phyloP scores from a whole-genome alignment of 2,888 invertebrate genomes.

The Stramonita haemastoma region DNA sequence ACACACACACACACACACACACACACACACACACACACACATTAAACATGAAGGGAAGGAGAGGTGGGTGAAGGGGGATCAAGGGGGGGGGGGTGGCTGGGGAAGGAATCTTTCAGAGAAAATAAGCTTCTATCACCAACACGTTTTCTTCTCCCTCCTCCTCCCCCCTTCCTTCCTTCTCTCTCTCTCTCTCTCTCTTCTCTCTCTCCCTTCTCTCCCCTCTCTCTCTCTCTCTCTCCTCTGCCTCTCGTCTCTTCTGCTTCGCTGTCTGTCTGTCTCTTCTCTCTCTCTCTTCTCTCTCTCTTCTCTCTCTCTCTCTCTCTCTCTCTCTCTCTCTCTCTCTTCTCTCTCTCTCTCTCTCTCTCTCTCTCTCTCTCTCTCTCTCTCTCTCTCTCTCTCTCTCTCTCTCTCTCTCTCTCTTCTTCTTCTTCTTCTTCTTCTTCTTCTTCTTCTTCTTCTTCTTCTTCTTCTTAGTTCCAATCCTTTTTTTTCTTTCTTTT shows the following conservation, averaged over 20 bases:
- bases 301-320: no score
- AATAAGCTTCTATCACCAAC: neutral
- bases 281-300: no score
- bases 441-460: neutral
- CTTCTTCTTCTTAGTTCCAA: no score
- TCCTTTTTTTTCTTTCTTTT: no score
- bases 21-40: no score
- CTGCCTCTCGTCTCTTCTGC: no score
- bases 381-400: neutral
- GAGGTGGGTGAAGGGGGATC: neutral
- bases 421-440: neutral
- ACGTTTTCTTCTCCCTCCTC: neutral
- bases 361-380: no score
- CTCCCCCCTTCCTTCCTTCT: neutral
- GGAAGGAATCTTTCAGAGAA: neutral
- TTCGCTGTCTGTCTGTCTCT: no score
- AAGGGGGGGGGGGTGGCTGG: neutral
- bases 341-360: neutral
- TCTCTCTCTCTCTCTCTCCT: no score
- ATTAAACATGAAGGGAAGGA: neutral
- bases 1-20: no score
- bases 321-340: no score
- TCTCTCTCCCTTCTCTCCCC: no score
- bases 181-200: neutral
- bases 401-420: conserved; percentile 1